Evolutionary conservation across 2,888 invertebrate genomes (phyloP).

Genomic region (Sympetrum striolatum): DNA sequence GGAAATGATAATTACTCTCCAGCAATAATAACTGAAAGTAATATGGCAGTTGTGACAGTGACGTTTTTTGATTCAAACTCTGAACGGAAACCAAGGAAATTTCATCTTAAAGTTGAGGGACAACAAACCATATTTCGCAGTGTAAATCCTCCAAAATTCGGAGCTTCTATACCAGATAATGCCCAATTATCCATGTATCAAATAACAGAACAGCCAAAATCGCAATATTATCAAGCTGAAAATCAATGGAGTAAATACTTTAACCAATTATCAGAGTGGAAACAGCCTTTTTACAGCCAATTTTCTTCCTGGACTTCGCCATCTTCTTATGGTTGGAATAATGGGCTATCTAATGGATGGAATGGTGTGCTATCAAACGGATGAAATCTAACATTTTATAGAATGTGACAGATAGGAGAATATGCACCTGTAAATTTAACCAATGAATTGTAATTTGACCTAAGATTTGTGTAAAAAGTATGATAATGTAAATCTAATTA

Average conservation of each 20-base stretch:
- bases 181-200: neutral
- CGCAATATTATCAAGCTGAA: neutral
- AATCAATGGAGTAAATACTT: constrained; percentile 4
- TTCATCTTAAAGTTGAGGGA: neutral
- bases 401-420: neutral
- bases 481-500: too few species aligned
- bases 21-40: constrained; percentile 7
- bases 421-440: neutral
- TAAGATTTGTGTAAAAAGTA: neutral
- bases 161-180: neutral
- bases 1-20: neutral
- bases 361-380: neutral
- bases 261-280: neutral
- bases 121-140: neutral
- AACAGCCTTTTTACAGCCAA: neutral
- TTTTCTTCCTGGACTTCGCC: too few species aligned
- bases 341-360: neutral
- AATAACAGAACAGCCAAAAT: neutral
- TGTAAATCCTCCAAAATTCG: neutral
- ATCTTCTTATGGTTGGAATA: neutral
- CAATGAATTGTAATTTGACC: neutral
- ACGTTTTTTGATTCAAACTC: neutral
- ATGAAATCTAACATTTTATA: neutral
- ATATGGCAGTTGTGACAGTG: constrained; percentile 25
- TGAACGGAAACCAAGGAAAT: neutral